Evolutionary conservation across 2,888 invertebrate species (phyloP), one percentile per base, ranked within the genome.

Genomic region (Lasioglossum lativentre): DNA sequence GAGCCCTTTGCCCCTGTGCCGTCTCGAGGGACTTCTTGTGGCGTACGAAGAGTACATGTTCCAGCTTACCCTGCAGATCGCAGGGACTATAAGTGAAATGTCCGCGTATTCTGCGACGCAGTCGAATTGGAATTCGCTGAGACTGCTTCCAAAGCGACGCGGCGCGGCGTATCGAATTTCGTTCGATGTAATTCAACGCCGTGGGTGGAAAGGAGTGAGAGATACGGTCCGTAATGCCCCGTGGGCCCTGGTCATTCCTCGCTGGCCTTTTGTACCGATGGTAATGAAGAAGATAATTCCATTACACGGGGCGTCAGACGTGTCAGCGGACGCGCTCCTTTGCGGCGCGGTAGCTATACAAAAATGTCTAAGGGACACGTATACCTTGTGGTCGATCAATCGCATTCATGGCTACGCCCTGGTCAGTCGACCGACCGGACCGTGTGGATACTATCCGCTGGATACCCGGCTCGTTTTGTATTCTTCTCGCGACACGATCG

Each of bases 211-310:
- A 72, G 42, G 59, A 75, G 34, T 4, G 75, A 74, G 30, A 71
- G 68, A 79, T 42, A 66, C 73, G 68, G 47, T 47, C 47, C 56
- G 66, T 56, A 59, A 73, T 47, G 42, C 38, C 56, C 19, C 30
- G 23, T 34, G 72, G 66, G 3, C 27, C 45, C 23, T 52, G 66
- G 59, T 70, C 68, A 10, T 78, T 68, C 70, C 38, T 10, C 42
- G 34, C 30, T 38, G 38, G 52, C 38, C 80, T 80, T 85, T 90
- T 82, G 63, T 76, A 86, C 45, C 75, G 68, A 80, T 68, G 82
- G 68, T 90, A 90, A 89, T 77, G 89, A 89, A 82, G 71, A 38
- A 81, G 80, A 85, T 90, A 89, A 90, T 79, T 45, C 59, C 38
- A 85, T 88, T 84, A 75, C 40, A 71, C 34, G 78, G 14, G 23